phyloP scores from a whole-genome alignment of 2,113 vertebrate genomes.

The Lates calcarifer region DNA sequence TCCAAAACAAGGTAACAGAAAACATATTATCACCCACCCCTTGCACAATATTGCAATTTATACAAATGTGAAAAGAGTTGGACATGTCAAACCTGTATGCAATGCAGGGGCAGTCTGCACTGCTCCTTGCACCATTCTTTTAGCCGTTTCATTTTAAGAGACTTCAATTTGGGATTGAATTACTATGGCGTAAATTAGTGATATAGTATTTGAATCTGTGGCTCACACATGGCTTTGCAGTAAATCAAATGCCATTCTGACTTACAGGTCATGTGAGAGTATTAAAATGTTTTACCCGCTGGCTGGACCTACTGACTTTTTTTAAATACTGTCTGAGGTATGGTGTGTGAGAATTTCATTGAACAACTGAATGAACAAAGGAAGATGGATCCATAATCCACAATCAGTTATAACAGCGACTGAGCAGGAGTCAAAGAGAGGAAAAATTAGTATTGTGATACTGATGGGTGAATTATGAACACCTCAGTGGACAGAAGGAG shows the following conservation, averaged over 20 bases:
- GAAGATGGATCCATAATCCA: not conserved
- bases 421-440: slow-evolving; percentile 8
- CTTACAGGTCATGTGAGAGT: not conserved
- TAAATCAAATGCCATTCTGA: not conserved
- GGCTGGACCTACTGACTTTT: not conserved
- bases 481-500: slow-evolving; percentile 40
- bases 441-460: not conserved
- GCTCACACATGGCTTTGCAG: not conserved
- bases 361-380: not conserved
- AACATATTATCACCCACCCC: not conserved
- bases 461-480: slow-evolving; percentile 35
- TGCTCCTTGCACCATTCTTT: not conserved
- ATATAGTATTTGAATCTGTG: not conserved
- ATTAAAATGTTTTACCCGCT: not conserved
- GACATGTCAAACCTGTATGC: not conserved
- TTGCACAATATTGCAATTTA: not conserved
- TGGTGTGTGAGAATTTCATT: not conserved
- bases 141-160: not conserved
- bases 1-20: slow-evolving; percentile 40
- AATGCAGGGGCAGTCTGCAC: not conserved
- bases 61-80: not conserved
- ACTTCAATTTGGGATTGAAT: not conserved
- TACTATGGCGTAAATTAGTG: not conserved
- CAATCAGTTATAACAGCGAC: not conserved
- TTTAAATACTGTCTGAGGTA: not conserved